These are phyloP conservation scores for Megathymus violae DNA, from an alignment of 1,140 invertebrate species.

Conservation along the genomic window DNA sequence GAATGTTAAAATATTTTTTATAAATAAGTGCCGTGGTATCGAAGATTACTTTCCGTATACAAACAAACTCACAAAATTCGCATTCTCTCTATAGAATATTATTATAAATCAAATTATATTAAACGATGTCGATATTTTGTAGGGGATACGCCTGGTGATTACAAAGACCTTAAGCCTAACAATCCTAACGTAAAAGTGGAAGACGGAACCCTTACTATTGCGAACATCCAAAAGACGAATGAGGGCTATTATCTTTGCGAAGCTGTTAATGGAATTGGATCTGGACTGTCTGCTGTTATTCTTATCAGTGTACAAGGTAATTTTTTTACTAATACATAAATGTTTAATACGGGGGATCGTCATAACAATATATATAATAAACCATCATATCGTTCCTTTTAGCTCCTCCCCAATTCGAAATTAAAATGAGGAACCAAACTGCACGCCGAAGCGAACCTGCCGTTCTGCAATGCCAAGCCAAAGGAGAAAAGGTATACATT, in stretches of 20 bases:
- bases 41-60: no score
- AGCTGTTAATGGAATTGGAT: conserved; percentile 97
- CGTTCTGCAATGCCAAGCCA: conserved; percentile 97
- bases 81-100: neutral
- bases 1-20: no score
- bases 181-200: conserved; percentile 95
- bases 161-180: conserved; percentile 94
- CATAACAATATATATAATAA: conserved; percentile 8
- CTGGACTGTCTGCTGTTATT: conserved; percentile 96
- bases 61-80: no score
- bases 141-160: conserved; percentile 95
- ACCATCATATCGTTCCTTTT: conserved; percentile 48
- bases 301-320: conserved; percentile 96
- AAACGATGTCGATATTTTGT: conserved; percentile 23
- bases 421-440: conserved; percentile 95
- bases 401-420: conserved; percentile 97
- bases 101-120: neutral
- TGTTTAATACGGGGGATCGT: no score
- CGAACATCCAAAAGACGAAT: conserved; percentile 95
- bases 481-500: conserved; percentile 91
- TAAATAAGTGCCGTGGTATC: no score
- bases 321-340: conserved; percentile 38
- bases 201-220: conserved; percentile 91
- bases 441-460: conserved; percentile 95
- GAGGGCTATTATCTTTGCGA: conserved; percentile 98